Conservation (phyloP, 92 coral and sea anemone species). For the Diadumene lineata region DNA sequence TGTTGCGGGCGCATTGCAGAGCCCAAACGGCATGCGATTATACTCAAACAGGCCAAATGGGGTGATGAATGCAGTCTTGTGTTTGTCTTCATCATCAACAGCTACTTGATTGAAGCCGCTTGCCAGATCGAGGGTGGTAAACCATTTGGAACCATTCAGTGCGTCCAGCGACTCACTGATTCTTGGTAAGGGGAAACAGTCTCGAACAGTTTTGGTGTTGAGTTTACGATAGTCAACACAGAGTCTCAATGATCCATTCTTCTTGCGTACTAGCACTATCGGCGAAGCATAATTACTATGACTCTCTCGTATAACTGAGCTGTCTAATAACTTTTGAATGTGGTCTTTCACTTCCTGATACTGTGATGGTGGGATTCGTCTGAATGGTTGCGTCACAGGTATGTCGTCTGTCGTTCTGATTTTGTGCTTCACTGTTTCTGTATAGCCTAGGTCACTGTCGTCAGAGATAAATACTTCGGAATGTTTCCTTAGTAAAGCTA, state of each 20-base stretch:
- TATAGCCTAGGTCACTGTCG: constrained; percentile 43
- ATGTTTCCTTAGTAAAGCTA: constrained; percentile 25
- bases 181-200: constrained; percentile 20
- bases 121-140: not conserved
- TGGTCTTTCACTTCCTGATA: constrained; percentile 52
- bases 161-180: not conserved
- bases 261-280: constrained; percentile 30
- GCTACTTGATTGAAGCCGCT: not conserved
- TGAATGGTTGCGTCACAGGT: constrained; percentile 47
- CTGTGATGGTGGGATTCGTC: constrained; percentile 52
- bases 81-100: not conserved
- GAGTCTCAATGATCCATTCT: constrained; percentile 16
- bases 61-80: constrained; percentile 24
- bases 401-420: constrained; percentile 37
- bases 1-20: constrained; percentile 22
- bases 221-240: constrained; percentile 32
- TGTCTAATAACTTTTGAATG: constrained; percentile 42
- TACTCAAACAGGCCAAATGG: constrained; percentile 28
- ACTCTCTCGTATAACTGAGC: constrained; percentile 15
- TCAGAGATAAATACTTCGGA: constrained; percentile 39
- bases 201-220: constrained; percentile 27
- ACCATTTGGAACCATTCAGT: not conserved
- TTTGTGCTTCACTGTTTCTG: constrained; percentile 34
- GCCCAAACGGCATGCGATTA: constrained; percentile 18
- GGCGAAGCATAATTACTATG: constrained; percentile 30